Conservation (phyloP, 2,797 vertebrate genomes). For the Mallotus villosus region DNA sequence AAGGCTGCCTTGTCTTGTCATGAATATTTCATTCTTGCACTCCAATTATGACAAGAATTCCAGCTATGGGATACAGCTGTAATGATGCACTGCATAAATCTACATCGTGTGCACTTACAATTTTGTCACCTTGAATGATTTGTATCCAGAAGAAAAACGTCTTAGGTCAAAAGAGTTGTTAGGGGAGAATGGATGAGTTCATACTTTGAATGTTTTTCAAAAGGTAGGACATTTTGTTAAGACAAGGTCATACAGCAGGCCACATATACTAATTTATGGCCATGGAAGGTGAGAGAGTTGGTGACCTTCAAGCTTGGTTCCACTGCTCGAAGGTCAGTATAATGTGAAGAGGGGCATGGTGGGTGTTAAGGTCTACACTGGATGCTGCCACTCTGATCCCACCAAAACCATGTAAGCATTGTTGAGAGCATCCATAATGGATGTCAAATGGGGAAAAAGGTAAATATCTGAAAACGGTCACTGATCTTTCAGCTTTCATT, state of each 20-base stretch:
- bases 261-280: too few relatives aligned
- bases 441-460: slow-evolving; percentile 38
- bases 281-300: too few relatives aligned
- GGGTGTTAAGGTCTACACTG: too few relatives aligned
- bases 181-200: slow-evolving; percentile 6
- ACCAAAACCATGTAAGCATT: neutral
- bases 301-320: too few relatives aligned
- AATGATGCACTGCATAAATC: slow-evolving; percentile 54
- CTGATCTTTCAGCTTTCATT: slow-evolving; percentile 33
- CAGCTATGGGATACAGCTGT: slow-evolving; percentile 47
- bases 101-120: slow-evolving; percentile 44
- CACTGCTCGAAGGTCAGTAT: slow-evolving; percentile 3
- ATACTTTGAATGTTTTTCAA: slow-evolving; percentile 32
- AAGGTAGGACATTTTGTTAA: slow-evolving; percentile 22
- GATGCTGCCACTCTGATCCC: too few relatives aligned
- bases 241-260: too few relatives aligned
- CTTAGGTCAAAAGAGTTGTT: slow-evolving; percentile 13
- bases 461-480: slow-evolving; percentile 25
- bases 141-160: slow-evolving; percentile 34
- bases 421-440: slow-evolving; percentile 23
- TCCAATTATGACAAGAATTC: slow-evolving; percentile 47
- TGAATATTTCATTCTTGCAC: slow-evolving; percentile 53
- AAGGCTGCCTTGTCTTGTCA: slow-evolving; percentile 47
- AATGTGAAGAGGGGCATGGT: slow-evolving; percentile 15
- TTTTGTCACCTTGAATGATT: slow-evolving; percentile 10